Conservation (phyloP, 92 coral and sea anemone species). For the Phenganax subtilis region DNA sequence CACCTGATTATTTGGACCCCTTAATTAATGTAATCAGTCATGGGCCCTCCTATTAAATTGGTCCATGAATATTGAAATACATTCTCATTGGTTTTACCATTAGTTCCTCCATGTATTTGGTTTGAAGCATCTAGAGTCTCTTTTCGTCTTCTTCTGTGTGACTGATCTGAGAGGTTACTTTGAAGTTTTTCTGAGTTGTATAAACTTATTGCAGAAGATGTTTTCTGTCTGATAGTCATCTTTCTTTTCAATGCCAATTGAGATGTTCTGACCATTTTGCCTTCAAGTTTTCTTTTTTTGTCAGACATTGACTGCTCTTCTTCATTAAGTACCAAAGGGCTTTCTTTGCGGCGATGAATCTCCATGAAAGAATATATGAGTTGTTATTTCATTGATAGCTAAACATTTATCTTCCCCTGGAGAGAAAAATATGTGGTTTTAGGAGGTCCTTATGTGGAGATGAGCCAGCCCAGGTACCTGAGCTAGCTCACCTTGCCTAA, state of each 20-base stretch:
- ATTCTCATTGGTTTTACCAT: background rate
- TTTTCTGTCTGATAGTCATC: constrained; percentile 7
- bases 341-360: constrained; percentile 8
- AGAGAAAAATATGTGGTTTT: no score
- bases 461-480: no score
- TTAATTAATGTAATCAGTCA: no score
- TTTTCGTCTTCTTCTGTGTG: constrained; percentile 50
- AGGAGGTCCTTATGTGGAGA: no score
- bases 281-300: constrained; percentile 1
- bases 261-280: background rate
- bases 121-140: constrained; percentile 59
- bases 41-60: no score
- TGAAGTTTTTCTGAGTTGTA: constrained; percentile 48
- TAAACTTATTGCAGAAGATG: constrained; percentile 8
- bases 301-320: constrained; percentile 14
- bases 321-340: constrained; percentile 6
- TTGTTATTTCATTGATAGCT: background rate
- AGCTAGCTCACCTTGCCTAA: no score
- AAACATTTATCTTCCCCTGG: background rate
- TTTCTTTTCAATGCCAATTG: constrained; percentile 15
- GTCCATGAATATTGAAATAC: no score
- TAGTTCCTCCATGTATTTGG: constrained; percentile 48
- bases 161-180: constrained; percentile 41
- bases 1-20: no score
- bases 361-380: background rate